A percentile compares a stretch with the other conserved stretches of the same genome.
Conservation (phyloP, 2,113 vertebrate genomes). For the Aegypius monachus region DNA sequence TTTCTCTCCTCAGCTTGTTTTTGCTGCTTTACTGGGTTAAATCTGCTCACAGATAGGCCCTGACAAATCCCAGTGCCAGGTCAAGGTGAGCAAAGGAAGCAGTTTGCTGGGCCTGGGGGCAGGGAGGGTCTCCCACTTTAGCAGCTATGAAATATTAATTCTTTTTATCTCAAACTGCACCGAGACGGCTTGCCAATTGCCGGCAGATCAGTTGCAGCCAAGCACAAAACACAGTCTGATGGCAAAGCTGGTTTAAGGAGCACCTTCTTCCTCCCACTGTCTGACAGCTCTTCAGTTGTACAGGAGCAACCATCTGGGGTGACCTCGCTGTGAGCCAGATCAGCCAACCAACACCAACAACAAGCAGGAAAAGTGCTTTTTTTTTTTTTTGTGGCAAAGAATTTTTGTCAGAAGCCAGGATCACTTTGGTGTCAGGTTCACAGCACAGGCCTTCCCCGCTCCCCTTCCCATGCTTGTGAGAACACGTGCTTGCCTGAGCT, state of each 20-base stretch:
- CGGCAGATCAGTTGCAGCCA: neutral
- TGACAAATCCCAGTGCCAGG: neutral
- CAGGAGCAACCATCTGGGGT: neutral
- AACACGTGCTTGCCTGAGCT: neutral
- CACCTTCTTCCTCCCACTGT: neutral
- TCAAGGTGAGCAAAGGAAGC: neutral
- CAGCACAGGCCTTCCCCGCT: neutral
- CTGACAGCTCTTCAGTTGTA: neutral
- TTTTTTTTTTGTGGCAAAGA: neutral
- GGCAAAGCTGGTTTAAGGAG: neutral
- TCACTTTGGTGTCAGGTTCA: neutral
- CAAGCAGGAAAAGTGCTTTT: neutral
- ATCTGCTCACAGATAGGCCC: neutral
- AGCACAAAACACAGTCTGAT: rapidly evolving
- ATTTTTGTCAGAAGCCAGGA: neutral
- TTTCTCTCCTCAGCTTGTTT: neutral
- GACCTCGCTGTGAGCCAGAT: neutral
- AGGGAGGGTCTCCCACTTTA: neutral
- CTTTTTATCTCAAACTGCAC: neutral
- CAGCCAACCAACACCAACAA: neutral
- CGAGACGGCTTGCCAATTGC: rapidly evolving
- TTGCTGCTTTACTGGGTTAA: neutral
- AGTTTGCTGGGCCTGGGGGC: neutral
- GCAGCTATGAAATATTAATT: neutral
- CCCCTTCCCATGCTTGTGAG: neutral